Evolutionary conservation across 1,140 invertebrate genomes (phyloP).

Genomic region (Phenacoccus solenopsis): DNA sequence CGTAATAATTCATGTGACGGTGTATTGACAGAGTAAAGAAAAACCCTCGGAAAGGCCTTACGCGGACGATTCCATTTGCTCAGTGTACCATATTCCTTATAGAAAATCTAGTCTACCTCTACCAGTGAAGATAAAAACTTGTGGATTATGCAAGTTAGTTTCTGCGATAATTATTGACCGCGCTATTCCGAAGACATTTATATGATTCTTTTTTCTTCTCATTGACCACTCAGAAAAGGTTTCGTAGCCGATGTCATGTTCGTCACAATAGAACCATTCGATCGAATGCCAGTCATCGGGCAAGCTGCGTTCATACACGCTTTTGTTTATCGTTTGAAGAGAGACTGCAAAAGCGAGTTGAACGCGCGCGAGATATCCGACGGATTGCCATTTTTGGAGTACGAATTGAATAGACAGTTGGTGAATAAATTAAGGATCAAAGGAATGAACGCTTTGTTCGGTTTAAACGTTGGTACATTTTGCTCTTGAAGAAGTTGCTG

Average conservation of each 20-base stretch:
- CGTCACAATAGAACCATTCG: constrained; percentile 74
- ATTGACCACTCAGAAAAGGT: constrained; percentile 43
- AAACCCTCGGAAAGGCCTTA: not conserved
- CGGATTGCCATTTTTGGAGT: constrained; percentile 85
- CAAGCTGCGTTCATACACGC: constrained; percentile 62
- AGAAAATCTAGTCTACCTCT: constrained; percentile 55
- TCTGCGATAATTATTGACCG: too few species aligned
- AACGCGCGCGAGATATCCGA: constrained; percentile 90
- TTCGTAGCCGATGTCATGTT: constrained; percentile 84
- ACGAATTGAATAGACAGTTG: constrained; percentile 83
- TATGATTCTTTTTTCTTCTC: not conserved
- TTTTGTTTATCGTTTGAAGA: constrained; percentile 63
- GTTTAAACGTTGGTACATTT: constrained; percentile 44
- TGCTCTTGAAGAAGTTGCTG: not conserved
- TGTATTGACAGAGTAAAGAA: not conserved
- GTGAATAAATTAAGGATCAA: constrained; percentile 84
- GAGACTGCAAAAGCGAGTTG: constrained; percentile 66
- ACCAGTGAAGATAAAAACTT: constrained; percentile 48
- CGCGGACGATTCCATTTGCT: constrained; percentile 31
- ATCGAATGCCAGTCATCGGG: constrained; percentile 56
- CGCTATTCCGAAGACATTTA: not conserved
- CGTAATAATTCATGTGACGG: too few species aligned
- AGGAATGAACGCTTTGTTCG: constrained; percentile 88
- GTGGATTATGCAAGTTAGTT: constrained; percentile 52
- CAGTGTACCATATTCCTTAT: constrained; percentile 70